Percentiles rank a stretch among this genome's conserved stretches.
Evolutionary conservation across 2,888 invertebrate species (phyloP).

Genomic region (Microdon myrmicae): DNA sequence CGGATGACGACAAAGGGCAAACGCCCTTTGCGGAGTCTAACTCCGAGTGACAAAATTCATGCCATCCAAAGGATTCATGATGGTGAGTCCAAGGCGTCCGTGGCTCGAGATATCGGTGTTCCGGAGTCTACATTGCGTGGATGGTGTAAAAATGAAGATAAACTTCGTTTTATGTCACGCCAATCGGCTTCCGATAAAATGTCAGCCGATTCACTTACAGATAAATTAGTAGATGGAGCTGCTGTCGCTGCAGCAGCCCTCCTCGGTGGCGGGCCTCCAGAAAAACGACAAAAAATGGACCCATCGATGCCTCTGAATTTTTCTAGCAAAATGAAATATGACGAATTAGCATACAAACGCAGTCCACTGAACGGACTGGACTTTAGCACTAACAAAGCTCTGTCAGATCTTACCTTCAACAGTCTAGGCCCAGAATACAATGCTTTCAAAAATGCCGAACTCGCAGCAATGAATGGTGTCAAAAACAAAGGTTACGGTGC

Average conservation of each 20-base stretch:
- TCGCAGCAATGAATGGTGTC: slow-evolving; percentile 58
- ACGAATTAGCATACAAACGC: slow-evolving; percentile 64
- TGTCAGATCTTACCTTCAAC: slow-evolving; percentile 62
- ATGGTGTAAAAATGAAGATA: slow-evolving; percentile 89
- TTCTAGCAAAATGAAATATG: slow-evolving; percentile 65
- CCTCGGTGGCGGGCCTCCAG: slow-evolving; percentile 59
- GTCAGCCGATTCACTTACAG: slow-evolving; percentile 59
- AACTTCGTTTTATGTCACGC: slow-evolving; percentile 76
- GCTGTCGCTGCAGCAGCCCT: slow-evolving; percentile 56
- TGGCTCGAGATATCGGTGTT: slow-evolving; percentile 85
- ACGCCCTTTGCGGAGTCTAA: slow-evolving; percentile 81
- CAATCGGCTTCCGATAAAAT: slow-evolving; percentile 77
- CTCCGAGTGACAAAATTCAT: slow-evolving; percentile 81
- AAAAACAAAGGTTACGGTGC: slow-evolving; percentile 64
- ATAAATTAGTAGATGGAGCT: slow-evolving; percentile 61
- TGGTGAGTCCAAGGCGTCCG: slow-evolving; percentile 87
- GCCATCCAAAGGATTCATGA: slow-evolving; percentile 85
- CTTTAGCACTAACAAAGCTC: slow-evolving; percentile 62
- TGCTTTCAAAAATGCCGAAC: slow-evolving; percentile 56
- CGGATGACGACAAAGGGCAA: slow-evolving; percentile 79
- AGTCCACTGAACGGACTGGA: slow-evolving; percentile 63
- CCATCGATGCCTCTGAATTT: slow-evolving; percentile 64
- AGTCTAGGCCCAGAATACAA: slow-evolving; percentile 64
- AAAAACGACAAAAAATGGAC: slow-evolving; percentile 64
- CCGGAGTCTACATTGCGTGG: slow-evolving; percentile 87